Percentiles rank a stretch among this genome's conserved stretches.
Conservation (phyloP, 2,113 vertebrate species). For the Hepsetus odoe region DNA sequence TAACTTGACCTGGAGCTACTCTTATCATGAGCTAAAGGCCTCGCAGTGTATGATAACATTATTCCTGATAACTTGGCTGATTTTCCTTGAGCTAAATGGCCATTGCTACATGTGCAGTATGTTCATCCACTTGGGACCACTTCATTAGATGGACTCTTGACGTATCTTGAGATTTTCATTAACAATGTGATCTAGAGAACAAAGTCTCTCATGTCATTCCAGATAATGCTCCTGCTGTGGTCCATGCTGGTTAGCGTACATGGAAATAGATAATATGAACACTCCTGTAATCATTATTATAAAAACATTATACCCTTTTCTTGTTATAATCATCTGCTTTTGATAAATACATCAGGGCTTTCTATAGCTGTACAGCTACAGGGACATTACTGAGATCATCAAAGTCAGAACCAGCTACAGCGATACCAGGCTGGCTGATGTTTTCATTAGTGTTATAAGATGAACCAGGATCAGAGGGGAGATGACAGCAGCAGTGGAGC, state of each 20-base stretch:
- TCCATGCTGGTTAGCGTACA: not conserved
- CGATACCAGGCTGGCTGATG: not conserved
- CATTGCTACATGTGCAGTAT: not conserved
- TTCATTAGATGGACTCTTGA: too few species aligned
- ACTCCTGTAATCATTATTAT: not conserved
- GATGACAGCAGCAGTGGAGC: not conserved
- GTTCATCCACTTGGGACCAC: not conserved
- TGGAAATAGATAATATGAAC: not conserved
- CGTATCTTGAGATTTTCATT: not conserved
- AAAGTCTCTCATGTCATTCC: not conserved
- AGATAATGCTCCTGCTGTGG: not conserved
- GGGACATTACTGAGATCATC: not conserved
- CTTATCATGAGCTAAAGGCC: conserved; percentile 7
- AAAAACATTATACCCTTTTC: not conserved
- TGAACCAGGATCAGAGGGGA: conserved; percentile 11
- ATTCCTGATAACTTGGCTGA: not conserved
- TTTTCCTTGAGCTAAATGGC: not conserved
- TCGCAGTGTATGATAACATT: not conserved
- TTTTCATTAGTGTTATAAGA: conserved; percentile 12
- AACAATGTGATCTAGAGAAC: not conserved
- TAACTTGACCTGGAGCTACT: not conserved
- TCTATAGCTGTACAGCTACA: not conserved
- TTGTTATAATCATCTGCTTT: conserved; percentile 1
- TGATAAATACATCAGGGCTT: not conserved
- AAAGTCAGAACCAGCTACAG: conserved; percentile 4